Percentiles rank a stretch among this genome's conserved stretches.
These are phyloP conservation scores for Laothoe populi DNA, from an alignment of 2,888 invertebrate species.

Conservation along the genomic window DNA sequence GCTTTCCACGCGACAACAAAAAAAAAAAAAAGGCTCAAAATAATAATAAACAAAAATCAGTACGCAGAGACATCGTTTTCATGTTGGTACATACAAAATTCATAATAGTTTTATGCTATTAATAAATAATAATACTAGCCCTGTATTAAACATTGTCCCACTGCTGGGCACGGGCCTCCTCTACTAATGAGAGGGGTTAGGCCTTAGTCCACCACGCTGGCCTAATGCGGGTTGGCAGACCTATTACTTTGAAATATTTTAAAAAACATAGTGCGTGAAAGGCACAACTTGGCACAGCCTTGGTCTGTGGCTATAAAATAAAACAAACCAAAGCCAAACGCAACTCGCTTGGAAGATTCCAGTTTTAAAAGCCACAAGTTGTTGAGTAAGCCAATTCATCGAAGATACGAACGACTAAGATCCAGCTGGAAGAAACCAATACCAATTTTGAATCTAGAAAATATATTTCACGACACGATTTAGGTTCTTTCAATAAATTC, in stretches of 20 bases:
- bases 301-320: slow-evolving; percentile 21
- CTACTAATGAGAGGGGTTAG: no score
- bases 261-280: slow-evolving; percentile 20
- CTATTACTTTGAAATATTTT: not conserved
- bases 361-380: slow-evolving; percentile 27
- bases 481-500: not conserved
- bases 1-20: no score
- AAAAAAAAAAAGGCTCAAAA: no score
- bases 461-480: not conserved
- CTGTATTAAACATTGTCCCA: no score
- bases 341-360: slow-evolving; percentile 20
- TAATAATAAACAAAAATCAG: not conserved
- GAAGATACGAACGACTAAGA: slow-evolving; percentile 17
- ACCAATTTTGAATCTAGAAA: not conserved
- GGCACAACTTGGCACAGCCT: slow-evolving; percentile 27
- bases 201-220: no score
- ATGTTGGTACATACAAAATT: slow-evolving; percentile 4
- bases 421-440: slow-evolving; percentile 2
- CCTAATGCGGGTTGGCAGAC: no score
- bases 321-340: slow-evolving; percentile 11
- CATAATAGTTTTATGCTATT: not conserved
- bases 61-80: not conserved
- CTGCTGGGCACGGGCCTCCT: no score
- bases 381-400: slow-evolving; percentile 31
- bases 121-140: not conserved